Evolutionary conservation across 2,797 vertebrate species (phyloP).

Genomic region (Lemur catta): DNA sequence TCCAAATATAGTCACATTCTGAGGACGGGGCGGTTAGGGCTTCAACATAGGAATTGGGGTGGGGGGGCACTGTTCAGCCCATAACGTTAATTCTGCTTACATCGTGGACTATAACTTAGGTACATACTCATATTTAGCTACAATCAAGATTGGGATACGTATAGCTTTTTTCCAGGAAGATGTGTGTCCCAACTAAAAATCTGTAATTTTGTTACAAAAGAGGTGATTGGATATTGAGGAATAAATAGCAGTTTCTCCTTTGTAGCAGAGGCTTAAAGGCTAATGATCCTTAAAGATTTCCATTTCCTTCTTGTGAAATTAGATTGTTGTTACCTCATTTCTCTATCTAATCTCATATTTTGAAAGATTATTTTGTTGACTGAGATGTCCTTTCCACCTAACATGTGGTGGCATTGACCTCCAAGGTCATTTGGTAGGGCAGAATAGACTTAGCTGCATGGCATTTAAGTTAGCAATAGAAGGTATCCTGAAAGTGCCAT

Average conservation of each 20-base stretch:
- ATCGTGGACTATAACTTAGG: not conserved
- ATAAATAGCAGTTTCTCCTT: not conserved
- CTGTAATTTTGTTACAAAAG: not conserved
- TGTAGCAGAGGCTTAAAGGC: not conserved
- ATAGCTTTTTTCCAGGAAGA: not conserved
- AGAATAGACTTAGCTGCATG: too few relatives aligned
- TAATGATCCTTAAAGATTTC: slow-evolving; percentile 18
- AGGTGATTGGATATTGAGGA: not conserved
- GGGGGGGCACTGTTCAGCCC: not conserved
- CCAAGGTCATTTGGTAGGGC: not conserved
- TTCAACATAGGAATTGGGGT: not conserved
- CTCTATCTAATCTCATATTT: slow-evolving; percentile 5
- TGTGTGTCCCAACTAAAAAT: not conserved
- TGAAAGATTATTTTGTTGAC: slow-evolving; percentile 14
- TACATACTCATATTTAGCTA: not conserved
- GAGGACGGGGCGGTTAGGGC: not conserved
- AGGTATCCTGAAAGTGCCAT: slow-evolving; percentile 6
- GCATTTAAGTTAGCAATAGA: not conserved
- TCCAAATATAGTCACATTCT: not conserved
- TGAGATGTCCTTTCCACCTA: not conserved
- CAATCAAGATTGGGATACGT: not conserved
- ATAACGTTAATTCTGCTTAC: not conserved
- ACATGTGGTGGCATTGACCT: not conserved
- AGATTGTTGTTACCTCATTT: not conserved
- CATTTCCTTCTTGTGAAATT: not conserved